Percentiles rank a stretch among this genome's conserved stretches.
Conservation (phyloP, 37 sponge, comb jelly and placozoan genomes). For the Ianthella basta region DNA sequence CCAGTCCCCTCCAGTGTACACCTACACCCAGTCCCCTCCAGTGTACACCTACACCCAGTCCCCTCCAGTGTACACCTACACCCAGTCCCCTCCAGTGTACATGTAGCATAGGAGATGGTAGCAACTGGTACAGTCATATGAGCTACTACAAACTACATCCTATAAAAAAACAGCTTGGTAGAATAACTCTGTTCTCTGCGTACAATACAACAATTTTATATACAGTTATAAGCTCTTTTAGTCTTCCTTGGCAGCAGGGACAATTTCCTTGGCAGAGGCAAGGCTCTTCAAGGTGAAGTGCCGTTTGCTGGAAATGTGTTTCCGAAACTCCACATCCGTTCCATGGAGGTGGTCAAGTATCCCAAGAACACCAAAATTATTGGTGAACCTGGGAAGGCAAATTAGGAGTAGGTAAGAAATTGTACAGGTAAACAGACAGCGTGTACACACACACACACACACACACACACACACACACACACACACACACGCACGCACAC, state of each 20-base stretch:
- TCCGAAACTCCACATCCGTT: conserved; percentile 75
- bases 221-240: too few relatives aligned
- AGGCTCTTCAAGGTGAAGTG: conserved; percentile 72
- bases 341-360: conserved; percentile 88
- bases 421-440: neutral
- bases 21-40: too few relatives aligned
- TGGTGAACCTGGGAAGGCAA: conserved; percentile 74
- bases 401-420: neutral
- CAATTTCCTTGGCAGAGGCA: conserved; percentile 61
- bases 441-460: neutral
- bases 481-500: neutral
- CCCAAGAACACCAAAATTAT: conserved; percentile 86
- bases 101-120: too few relatives aligned
- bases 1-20: too few relatives aligned
- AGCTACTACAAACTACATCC: too few relatives aligned
- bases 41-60: too few relatives aligned
- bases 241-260: neutral
- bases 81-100: too few relatives aligned
- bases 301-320: conserved; percentile 61
- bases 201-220: too few relatives aligned
- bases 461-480: conserved; percentile 1
- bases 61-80: too few relatives aligned
- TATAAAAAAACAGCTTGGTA: too few relatives aligned
- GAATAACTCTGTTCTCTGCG: too few relatives aligned
- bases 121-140: too few relatives aligned